Evolutionary conservation across 2,888 invertebrate genomes (phyloP).

Genomic region (Proisotoma minuta): DNA sequence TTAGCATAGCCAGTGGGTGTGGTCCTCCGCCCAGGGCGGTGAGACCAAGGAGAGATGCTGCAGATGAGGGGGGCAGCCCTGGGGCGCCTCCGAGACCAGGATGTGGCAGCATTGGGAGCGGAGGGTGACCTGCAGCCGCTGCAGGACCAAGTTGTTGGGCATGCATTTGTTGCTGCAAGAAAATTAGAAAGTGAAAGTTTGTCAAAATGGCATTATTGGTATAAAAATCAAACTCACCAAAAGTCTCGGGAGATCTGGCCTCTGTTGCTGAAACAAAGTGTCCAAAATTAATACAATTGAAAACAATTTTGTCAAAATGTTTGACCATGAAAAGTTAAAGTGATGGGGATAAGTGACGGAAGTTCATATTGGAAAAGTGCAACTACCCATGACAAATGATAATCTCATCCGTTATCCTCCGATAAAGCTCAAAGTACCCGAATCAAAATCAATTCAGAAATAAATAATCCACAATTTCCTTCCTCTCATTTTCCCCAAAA

Average conservation of each 20-base stretch:
- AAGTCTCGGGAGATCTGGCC: constrained; percentile 71
- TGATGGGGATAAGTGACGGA: no score
- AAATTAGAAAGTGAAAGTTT: no score
- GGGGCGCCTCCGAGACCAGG: constrained; percentile 60
- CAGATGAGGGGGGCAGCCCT: constrained; percentile 52
- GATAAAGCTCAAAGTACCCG: background rate
- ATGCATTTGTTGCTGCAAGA: constrained; percentile 90
- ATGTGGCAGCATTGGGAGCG: constrained; percentile 67
- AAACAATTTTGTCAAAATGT: no score
- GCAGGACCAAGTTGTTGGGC: constrained; percentile 77
- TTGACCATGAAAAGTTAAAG: no score
- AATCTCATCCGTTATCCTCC: background rate
- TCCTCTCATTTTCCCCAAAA: background rate
- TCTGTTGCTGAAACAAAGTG: constrained; percentile 71
- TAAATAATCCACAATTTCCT: background rate
- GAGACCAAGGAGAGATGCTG: constrained; percentile 57
- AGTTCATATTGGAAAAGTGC: no score
- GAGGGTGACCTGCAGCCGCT: constrained; percentile 58
- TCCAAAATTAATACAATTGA: no score
- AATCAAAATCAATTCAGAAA: constrained; percentile 6
- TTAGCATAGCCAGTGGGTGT: constrained; percentile 66
- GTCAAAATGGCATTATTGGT: background rate
- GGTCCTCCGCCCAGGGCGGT: constrained; percentile 58
- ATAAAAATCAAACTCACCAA: constrained; percentile 50
- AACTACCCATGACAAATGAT: constrained; percentile 1